Evolutionary conservation across 2,113 vertebrate genomes (phyloP).

Genomic region (Camelus bactrianus): DNA sequence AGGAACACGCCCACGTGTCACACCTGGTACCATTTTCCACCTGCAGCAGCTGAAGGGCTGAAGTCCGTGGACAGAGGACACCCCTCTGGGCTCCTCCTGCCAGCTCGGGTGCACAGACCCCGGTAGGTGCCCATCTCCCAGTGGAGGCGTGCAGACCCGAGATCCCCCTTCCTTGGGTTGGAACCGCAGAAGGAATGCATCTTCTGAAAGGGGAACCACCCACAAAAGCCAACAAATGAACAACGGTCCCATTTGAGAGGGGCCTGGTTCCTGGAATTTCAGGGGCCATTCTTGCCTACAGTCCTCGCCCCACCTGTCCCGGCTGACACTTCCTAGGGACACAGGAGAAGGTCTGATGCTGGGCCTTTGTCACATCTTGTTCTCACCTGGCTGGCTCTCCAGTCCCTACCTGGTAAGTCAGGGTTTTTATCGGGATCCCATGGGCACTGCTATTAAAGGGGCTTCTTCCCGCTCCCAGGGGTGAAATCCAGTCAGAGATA

Average conservation of each 20-base stretch:
- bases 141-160: not conserved
- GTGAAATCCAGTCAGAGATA: accelerated
- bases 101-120: accelerated
- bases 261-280: not conserved
- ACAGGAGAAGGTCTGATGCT: not conserved
- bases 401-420: accelerated
- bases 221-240: not conserved
- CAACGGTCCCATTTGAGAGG: not conserved
- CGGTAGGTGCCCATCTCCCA: not conserved
- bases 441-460: not conserved
- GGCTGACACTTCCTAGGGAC: not conserved
- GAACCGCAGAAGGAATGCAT: not conserved
- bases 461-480: not conserved
- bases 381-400: not conserved
- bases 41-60: not conserved
- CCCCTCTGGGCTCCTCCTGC: accelerated
- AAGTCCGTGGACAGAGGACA: too few species aligned
- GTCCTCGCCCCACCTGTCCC: not conserved
- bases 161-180: not conserved
- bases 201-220: not conserved
- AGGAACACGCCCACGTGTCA: accelerated
- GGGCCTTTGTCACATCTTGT: not conserved
- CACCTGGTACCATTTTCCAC: too few species aligned
- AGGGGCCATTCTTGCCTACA: not conserved
- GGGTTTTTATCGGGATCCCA: too few species aligned